phyloP scores from a whole-genome alignment of 2,113 vertebrate genomes.

The Cyprinus carpio region DNA sequence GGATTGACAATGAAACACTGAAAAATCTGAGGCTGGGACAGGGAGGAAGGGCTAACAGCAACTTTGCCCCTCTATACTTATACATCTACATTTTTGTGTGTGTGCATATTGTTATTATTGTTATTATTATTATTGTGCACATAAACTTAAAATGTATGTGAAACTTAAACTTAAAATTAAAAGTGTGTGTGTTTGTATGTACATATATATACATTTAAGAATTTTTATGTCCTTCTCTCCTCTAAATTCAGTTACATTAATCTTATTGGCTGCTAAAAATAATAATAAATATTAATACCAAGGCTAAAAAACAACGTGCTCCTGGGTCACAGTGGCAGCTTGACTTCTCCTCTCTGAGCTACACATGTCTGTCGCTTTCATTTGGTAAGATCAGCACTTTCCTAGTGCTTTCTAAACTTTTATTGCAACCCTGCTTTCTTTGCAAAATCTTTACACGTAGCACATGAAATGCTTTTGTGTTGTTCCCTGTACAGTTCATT shows the following conservation, averaged over 20 bases:
- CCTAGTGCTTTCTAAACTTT: not conserved
- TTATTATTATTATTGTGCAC: no score
- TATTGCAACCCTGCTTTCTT: not conserved
- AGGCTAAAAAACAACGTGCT: not conserved
- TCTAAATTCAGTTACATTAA: not conserved
- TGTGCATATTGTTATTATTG: no score
- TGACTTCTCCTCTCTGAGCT: not conserved
- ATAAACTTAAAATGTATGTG: no score
- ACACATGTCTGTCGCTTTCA: not conserved
- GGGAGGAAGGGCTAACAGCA: not conserved
- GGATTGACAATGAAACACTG: not conserved
- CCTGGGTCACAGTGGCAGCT: not conserved
- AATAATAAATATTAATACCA: not conserved
- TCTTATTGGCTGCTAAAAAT: not conserved
- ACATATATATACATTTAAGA: no score
- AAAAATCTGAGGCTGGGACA: not conserved
- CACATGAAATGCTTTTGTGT: not conserved
- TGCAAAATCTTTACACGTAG: not conserved
- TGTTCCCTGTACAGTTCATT: constrained; percentile 24
- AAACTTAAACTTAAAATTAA: no score
- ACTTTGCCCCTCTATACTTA: no score
- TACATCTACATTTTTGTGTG: no score
- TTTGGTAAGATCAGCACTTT: not conserved
- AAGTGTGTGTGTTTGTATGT: no score
- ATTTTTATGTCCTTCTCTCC: not conserved